Evolutionary conservation across 2,797 vertebrate genomes (phyloP).

Genomic region (Galagoides demidoff): DNA sequence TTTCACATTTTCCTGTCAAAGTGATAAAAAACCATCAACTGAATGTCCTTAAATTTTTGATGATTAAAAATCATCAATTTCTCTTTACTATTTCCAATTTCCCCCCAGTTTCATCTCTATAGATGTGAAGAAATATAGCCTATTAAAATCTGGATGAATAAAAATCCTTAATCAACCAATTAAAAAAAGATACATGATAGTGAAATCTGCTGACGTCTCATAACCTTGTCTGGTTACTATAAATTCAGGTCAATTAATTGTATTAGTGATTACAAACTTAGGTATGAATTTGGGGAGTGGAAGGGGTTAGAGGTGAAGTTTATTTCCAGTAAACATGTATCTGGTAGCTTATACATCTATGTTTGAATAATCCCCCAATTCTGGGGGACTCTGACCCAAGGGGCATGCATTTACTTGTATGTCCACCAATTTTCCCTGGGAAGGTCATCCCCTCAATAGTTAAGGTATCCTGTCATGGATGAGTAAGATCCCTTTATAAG

Average conservation of each 20-base stretch:
- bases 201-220: neutral
- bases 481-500: neutral
- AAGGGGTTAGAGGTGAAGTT: neutral
- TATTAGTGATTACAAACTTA: neutral
- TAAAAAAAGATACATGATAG: neutral
- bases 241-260: conserved; percentile 18
- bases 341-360: neutral
- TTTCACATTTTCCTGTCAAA: neutral
- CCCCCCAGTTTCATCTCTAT: neutral
- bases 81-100: conserved; percentile 4
- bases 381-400: neutral
- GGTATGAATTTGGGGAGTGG: neutral
- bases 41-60: conserved; percentile 1
- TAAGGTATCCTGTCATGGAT: neutral
- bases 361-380: conserved; percentile 7
- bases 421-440: neutral
- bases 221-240: neutral
- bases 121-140: neutral
- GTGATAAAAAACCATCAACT: neutral
- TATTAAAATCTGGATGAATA: conserved; percentile 36
- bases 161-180: neutral
- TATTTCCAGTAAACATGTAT: neutral
- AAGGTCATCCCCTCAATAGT: neutral
- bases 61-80: neutral
- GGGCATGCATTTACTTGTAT: neutral